Evolutionary conservation across 2,113 vertebrate species (phyloP).

Genomic region (Colius striatus): DNA sequence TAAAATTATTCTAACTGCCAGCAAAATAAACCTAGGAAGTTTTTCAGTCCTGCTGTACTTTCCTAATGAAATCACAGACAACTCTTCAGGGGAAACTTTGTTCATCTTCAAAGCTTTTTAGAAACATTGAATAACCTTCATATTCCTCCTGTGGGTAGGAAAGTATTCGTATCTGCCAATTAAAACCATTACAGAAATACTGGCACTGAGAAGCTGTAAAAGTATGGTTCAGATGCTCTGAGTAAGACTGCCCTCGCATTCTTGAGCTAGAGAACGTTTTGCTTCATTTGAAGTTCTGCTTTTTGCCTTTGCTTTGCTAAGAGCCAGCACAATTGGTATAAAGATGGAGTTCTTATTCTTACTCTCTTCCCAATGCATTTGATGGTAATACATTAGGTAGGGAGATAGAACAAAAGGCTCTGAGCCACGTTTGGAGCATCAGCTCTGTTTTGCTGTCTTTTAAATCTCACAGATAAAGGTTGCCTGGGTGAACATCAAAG

Average conservation of each 20-base stretch:
- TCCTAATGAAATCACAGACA: background rate
- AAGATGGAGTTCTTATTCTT: background rate
- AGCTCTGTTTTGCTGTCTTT: background rate
- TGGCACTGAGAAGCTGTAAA: background rate
- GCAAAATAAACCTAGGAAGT: background rate
- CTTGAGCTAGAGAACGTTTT: background rate
- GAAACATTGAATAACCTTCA: background rate
- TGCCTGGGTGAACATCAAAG: background rate
- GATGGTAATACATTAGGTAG: background rate
- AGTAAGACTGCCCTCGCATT: background rate
- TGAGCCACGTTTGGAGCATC: background rate
- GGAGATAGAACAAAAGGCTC: background rate
- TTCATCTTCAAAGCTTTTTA: conserved; percentile 1
- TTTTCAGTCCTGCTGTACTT: background rate
- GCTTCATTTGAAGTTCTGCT: background rate
- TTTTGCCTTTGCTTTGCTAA: background rate
- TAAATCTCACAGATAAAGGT: background rate
- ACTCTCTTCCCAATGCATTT: background rate
- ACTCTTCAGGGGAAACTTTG: background rate
- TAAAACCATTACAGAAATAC: background rate
- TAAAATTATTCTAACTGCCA: background rate
- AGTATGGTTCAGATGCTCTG: background rate
- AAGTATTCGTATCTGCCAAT: background rate
- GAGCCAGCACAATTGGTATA: background rate
- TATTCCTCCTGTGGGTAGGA: background rate